Base-by-base conservation (phyloP, 1,140 invertebrate species). In the Piezodorus guildinii region DNA sequence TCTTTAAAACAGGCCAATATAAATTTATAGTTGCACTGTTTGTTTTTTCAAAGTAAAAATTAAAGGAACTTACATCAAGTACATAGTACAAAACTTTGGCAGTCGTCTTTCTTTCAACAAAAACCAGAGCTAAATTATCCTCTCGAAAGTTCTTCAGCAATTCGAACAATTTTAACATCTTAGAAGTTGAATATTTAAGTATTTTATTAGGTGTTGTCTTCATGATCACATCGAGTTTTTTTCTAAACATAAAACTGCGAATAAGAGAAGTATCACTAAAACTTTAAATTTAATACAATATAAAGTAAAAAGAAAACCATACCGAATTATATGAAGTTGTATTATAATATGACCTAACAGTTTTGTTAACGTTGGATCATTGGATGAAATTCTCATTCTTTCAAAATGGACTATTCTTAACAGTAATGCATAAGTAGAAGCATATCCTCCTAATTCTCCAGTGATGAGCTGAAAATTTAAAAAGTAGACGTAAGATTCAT, bases 1-100 rank as follows among this genome's bases (percentile, higher is more conserved):
- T n/a, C n/a, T n/a, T n/a, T n/a, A n/a, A n/a, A n/a, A n/a, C n/a
- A n/a, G n/a, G n/a, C n/a, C n/a, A n/a, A n/a, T n/a, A n/a, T n/a
- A n/a, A n/a, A n/a, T n/a, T n/a, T n/a, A n/a, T 30, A 30, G 3
- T 30, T 30, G 3, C 27, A 30, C 3, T 30, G 8, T 39, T 39
- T 39, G 6, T 39, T 39, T 39, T 39, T 10, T 30, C 3, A 5
- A 3, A 30, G 19, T 21, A 25, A 58, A 25, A 58, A 21, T n/a
- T 61, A 46, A 68, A 56, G 65, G 72, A 73, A 61, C 75, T 73
- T 73, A 84, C 82, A 69, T 85, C 80, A 1, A 96, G 72, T 27
- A 93, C 74, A 68, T 86, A 82, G 70, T 83, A 86, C 1, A 96
- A 72, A 12, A 88, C 77, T 75, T 90, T 86, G 0, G 89, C 86